Percentiles rank a stretch among this genome's conserved stretches.
These are phyloP conservation scores for Drosophila ohnishii DNA, from an alignment of 1,140 invertebrate species.

Conservation along the genomic window DNA sequence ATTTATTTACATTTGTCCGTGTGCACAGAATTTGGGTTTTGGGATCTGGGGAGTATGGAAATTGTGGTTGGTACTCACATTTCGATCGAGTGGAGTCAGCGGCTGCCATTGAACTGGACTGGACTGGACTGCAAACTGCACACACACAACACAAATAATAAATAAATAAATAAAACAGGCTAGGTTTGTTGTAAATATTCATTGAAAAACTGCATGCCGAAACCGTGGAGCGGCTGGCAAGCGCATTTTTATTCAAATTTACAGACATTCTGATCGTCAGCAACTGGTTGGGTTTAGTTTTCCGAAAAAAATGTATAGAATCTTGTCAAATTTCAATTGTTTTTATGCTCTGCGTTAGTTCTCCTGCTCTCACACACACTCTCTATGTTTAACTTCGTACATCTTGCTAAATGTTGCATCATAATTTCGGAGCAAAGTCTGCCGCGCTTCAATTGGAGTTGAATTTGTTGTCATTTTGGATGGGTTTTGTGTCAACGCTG, in stretches of 20 bases:
- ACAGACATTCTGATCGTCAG: constrained; percentile 49
- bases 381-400: constrained; percentile 36
- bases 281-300: constrained; percentile 16
- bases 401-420: constrained; percentile 77
- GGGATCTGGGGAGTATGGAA: constrained; percentile 18
- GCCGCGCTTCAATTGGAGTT: constrained; percentile 59
- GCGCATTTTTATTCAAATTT: constrained; percentile 76
- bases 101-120: constrained; percentile 25
- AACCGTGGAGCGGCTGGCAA: constrained; percentile 39
- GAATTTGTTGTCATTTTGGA: constrained; percentile 24
- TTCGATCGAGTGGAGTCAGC: constrained; percentile 29
- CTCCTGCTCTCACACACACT: constrained; percentile 11
- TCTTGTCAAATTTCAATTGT: constrained; percentile 43
- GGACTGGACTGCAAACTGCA: constrained; percentile 24
- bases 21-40: not conserved
- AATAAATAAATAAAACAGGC: constrained; percentile 70
- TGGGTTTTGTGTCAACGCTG: constrained; percentile 49
- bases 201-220: constrained; percentile 57
- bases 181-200: constrained; percentile 72
- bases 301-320: constrained; percentile 20
- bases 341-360: constrained; percentile 53
- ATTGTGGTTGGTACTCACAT: constrained; percentile 45
- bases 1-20: constrained; percentile 29
- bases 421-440: constrained; percentile 63
- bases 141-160: constrained; percentile 34